These are phyloP conservation scores for Drosophila paulistorum DNA, from an alignment of 1,140 invertebrate species.

Conservation along the genomic window DNA sequence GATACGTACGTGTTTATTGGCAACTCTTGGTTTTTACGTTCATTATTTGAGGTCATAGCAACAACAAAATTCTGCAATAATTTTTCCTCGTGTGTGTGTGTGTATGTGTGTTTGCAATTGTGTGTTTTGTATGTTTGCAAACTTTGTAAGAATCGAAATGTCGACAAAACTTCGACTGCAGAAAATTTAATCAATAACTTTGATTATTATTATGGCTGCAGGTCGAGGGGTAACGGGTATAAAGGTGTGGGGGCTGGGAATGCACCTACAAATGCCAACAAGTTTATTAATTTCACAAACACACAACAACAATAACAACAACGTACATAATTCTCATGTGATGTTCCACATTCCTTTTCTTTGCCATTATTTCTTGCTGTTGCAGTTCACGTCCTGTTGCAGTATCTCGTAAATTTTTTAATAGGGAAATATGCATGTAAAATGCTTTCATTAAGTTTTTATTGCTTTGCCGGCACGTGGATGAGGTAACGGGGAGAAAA, in stretches of 20 bases:
- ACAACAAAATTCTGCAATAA: slow-evolving; percentile 58
- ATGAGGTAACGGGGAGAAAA: slow-evolving; percentile 8
- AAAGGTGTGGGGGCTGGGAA: neutral
- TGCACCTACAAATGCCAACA: slow-evolving; percentile 29
- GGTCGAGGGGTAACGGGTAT: neutral
- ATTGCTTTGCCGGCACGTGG: slow-evolving; percentile 44
- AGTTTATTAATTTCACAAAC: slow-evolving; percentile 59
- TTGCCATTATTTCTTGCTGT: slow-evolving; percentile 27
- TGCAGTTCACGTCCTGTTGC: slow-evolving; percentile 17
- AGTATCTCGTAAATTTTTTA: slow-evolving; percentile 46
- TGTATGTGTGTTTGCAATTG: slow-evolving; percentile 1
- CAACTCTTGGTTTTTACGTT: slow-evolving; percentile 53
- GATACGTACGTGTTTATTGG: slow-evolving; percentile 71
- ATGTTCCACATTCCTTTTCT: slow-evolving; percentile 14
- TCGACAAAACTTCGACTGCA: slow-evolving; percentile 33
- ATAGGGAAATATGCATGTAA: slow-evolving; percentile 55
- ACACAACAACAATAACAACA: neutral
- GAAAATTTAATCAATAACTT: slow-evolving; percentile 68
- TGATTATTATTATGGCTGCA: slow-evolving; percentile 51
- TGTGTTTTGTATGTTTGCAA: slow-evolving; percentile 18
- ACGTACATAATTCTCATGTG: slow-evolving; percentile 11
- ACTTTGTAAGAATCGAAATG: slow-evolving; percentile 33
- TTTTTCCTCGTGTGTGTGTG: slow-evolving; percentile 28
- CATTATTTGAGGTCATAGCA: slow-evolving; percentile 61
- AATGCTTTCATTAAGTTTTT: slow-evolving; percentile 71